Evolutionary conservation across 2,113 vertebrate genomes (phyloP).

Genomic region (Sorex fumeus): DNA sequence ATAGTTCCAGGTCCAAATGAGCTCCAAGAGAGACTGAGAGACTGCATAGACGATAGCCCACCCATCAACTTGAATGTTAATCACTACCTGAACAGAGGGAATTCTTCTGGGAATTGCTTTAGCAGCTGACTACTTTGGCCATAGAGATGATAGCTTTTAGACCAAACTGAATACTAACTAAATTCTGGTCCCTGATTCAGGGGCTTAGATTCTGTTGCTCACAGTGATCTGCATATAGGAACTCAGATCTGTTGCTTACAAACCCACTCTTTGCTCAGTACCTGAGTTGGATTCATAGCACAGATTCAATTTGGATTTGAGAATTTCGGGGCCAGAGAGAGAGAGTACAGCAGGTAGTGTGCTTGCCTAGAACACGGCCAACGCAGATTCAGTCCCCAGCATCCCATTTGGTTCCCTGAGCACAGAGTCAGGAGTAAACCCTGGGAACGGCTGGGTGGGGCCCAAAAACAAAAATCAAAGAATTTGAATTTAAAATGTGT

Average conservation of each 20-base stretch:
- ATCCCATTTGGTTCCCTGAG: no score
- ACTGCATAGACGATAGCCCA: neutral
- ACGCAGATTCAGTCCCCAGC: no score
- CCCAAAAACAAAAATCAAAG: no score
- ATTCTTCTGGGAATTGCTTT: neutral
- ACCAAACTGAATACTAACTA: neutral
- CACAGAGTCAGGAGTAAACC: no score
- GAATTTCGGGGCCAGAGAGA: no score
- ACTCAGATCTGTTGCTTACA: neutral
- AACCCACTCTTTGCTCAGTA: neutral
- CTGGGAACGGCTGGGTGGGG: no score
- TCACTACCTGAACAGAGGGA: neutral
- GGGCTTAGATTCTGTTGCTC: neutral
- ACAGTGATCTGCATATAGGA: neutral
- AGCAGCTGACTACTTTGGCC: neutral
- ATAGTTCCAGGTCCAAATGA: no score
- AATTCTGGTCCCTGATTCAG: neutral
- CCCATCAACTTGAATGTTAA: neutral
- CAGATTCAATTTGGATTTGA: neutral
- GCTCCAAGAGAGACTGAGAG: no score
- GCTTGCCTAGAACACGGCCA: no score
- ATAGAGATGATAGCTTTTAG: neutral
- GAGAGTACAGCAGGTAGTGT: no score
- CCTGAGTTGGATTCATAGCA: neutral
- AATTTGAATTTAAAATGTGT: no score